Evolutionary conservation across 2,113 vertebrate species (phyloP).

Genomic region (Pyrgilauda ruficollis): DNA sequence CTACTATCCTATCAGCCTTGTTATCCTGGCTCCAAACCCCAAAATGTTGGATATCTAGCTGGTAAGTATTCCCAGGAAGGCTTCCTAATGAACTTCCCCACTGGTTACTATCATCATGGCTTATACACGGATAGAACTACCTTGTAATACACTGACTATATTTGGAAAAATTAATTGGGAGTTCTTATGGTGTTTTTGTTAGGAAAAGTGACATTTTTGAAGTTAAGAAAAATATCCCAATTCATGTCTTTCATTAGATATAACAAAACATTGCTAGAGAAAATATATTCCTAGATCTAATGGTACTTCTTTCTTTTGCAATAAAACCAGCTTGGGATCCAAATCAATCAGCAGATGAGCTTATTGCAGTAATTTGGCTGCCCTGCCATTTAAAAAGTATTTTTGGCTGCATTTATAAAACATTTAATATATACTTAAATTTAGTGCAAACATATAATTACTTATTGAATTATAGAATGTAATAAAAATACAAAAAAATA

Average conservation of each 20-base stretch:
- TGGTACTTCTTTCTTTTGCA: constrained; percentile 52
- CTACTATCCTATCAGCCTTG: constrained; percentile 69
- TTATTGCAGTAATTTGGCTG: constrained; percentile 16
- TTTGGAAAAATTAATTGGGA: constrained; percentile 81
- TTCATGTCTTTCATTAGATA: constrained; percentile 67
- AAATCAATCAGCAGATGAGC: constrained; percentile 51
- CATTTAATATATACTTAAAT: constrained; percentile 9
- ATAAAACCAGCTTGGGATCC: constrained; percentile 45
- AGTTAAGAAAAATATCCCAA: constrained; percentile 73
- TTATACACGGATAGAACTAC: constrained; percentile 55
- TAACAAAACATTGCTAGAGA: constrained; percentile 70
- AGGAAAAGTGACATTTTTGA: constrained; percentile 74
- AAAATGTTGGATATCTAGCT: constrained; percentile 60
- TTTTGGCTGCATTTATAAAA: constrained; percentile 35
- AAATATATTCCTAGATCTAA: constrained; percentile 52
- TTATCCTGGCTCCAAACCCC: constrained; percentile 64
- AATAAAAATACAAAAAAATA: constrained; percentile 5
- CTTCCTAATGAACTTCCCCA: constrained; percentile 68
- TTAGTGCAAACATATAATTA: neutral
- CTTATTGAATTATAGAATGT: neutral
- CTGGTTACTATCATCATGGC: constrained; percentile 61
- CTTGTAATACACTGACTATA: constrained; percentile 65
- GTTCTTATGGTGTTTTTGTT: constrained; percentile 73
- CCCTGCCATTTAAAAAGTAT: constrained; percentile 1
- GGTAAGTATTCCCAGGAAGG: constrained; percentile 68